A percentile compares a stretch with the other conserved stretches of the same genome.
Evolutionary conservation across 2,888 invertebrate species (phyloP).

Genomic region (Cosmia pyralina): DNA sequence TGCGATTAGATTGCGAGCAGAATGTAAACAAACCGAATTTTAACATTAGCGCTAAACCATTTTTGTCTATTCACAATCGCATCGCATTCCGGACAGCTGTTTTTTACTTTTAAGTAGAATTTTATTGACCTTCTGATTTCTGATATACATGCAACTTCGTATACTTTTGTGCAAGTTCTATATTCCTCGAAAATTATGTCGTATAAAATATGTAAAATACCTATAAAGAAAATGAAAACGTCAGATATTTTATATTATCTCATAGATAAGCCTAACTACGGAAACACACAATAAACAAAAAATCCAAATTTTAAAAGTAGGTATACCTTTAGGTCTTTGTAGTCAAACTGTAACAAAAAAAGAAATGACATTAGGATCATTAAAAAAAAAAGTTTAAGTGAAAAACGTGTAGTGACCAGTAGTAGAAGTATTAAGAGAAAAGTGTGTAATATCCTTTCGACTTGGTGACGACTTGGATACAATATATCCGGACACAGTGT

Average conservation of each 20-base stretch:
- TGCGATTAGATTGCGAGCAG: too few species aligned
- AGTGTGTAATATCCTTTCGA: conserved; percentile 7
- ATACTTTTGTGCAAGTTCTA: background rate
- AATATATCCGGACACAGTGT: too few species aligned
- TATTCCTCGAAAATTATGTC: background rate
- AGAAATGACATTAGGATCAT: background rate
- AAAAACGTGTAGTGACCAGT: conserved; percentile 18
- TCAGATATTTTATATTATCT: too few species aligned
- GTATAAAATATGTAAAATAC: background rate
- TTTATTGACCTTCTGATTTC: background rate
- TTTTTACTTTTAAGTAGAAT: background rate
- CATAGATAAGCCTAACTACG: background rate
- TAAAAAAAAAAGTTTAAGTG: background rate
- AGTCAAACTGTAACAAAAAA: conserved; percentile 55
- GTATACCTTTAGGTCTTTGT: conserved; percentile 42
- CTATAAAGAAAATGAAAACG: background rate
- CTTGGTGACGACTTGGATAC: too few species aligned
- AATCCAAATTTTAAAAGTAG: background rate
- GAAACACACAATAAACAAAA: background rate
- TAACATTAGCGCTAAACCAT: too few species aligned
- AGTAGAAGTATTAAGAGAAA: background rate
- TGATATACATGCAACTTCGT: background rate
- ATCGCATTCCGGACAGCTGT: background rate
- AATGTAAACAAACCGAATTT: too few species aligned
- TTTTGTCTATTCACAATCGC: background rate